Base-by-base conservation (phyloP, 1,140 invertebrate species). In the Drosophila serrata region DNA sequence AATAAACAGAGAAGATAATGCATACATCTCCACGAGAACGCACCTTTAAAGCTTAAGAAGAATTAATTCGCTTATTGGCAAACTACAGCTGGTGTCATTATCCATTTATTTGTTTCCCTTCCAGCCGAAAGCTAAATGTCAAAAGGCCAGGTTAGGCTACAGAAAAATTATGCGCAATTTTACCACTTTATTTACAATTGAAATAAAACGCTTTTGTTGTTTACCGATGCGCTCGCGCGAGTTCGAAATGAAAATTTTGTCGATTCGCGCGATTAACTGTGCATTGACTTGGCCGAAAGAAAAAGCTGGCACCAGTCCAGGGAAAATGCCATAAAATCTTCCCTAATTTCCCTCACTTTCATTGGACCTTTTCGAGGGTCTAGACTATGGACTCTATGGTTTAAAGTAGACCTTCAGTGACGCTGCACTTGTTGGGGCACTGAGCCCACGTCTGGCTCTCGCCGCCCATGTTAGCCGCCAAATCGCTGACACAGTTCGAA, bases 401-500 rank as follows among this genome's bases (percentile, higher is more conserved):
- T 4, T n/a, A 13, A 6, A 55, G 51, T 37, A 55, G 46, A 42
- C 39, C 72, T 57, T 75, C 40, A 40, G 24, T 57, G 64, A 69
- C 40, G 64, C 6, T 60, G 55, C 74, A 76, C 74, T 76, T 76
- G 73, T 39, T 56, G 31, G 12, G 59, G 46, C 35, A 29, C 7
- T 37, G 57, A 8, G 31, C 74, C 74, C 67, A 79, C 76, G 51
- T 58, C 35, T 24, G 13, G n/a, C 74, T 43, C 37, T 56, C 24
- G 45, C 45, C 74, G 65, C 67, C 75, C 51, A 63, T 78, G 59
- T 60, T 43, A 35, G 58, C 33, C 63, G 59, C 67, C 58, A 63
- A 79, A 63, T 64, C 72, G 75, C 40, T 79, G 75, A 78, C 76
- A 79, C 76, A 79, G 75, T 78, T 82, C 68, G 80, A 79, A 82